A percentile compares a stretch with the other conserved stretches of the same genome.
Evolutionary conservation across 2,888 invertebrate genomes (phyloP).

Genomic region (Catocala nupta): DNA sequence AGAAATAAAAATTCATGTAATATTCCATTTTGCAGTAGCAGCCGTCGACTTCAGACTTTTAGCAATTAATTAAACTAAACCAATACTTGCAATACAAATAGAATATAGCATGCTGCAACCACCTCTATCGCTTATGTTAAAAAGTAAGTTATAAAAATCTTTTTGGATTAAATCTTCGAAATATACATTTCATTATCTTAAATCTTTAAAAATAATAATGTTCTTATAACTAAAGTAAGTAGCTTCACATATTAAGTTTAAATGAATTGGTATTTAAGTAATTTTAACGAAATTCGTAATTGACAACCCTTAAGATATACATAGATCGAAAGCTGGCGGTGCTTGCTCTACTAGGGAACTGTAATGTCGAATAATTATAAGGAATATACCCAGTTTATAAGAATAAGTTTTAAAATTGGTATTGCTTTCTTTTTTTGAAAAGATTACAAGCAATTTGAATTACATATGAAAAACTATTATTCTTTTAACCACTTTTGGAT

Average conservation of each 20-base stretch:
- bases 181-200: slow-evolving; percentile 68
- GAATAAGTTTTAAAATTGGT: too few relatives aligned
- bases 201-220: slow-evolving; percentile 44
- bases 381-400: too few relatives aligned
- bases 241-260: slow-evolving; percentile 22
- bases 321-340: background rate
- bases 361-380: too few relatives aligned
- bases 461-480: too few relatives aligned
- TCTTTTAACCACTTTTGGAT: too few relatives aligned
- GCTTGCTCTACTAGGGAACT: background rate
- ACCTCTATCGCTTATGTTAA: slow-evolving; percentile 30
- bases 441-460: too few relatives aligned
- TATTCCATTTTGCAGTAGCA: too few relatives aligned
- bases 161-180: slow-evolving; percentile 57
- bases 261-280: slow-evolving; percentile 8
- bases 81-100: background rate
- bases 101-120: slow-evolving; percentile 23
- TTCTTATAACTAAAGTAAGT: slow-evolving; percentile 32
- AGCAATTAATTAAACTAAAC: too few relatives aligned
- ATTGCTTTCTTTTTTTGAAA: too few relatives aligned
- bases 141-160: slow-evolving; percentile 25
- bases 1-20: too few relatives aligned
- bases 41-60: too few relatives aligned
- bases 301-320: background rate
- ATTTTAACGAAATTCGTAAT: background rate